Evolutionary conservation across 2,113 vertebrate species (phyloP).

Genomic region (Eudyptes chrysolophus): DNA sequence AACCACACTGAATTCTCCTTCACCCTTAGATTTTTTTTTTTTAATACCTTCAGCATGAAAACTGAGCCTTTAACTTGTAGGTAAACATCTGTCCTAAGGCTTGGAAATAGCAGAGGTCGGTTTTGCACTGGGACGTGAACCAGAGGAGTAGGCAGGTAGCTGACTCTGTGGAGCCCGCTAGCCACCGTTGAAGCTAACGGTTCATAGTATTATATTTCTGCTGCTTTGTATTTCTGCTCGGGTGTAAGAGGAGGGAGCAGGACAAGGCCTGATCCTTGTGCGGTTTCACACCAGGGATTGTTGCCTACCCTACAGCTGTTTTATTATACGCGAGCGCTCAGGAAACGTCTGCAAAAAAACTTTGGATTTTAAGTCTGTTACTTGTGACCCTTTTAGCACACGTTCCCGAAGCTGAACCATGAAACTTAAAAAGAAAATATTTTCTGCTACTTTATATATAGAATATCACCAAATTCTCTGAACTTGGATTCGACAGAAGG

Average conservation of each 20-base stretch:
- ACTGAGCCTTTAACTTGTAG: rapidly evolving
- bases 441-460: background rate
- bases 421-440: background rate
- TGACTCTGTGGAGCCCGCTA: background rate
- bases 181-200: background rate
- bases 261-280: background rate
- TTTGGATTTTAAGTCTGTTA: background rate
- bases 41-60: background rate
- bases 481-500: background rate
- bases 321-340: rapidly evolving
- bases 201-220: background rate
- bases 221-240: background rate
- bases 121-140: background rate
- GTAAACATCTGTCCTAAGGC: background rate
- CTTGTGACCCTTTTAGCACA: background rate
- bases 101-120: background rate
- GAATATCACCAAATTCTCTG: background rate
- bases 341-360: background rate
- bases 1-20: background rate
- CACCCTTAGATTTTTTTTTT: background rate
- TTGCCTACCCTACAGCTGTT: background rate
- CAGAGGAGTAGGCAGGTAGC: background rate
- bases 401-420: background rate
- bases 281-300: background rate
- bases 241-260: background rate